Evolutionary conservation across 1,140 invertebrate species (phyloP), one percentile per base, ranked within the genome.

Genomic region (Paralvinella palmiformis): DNA sequence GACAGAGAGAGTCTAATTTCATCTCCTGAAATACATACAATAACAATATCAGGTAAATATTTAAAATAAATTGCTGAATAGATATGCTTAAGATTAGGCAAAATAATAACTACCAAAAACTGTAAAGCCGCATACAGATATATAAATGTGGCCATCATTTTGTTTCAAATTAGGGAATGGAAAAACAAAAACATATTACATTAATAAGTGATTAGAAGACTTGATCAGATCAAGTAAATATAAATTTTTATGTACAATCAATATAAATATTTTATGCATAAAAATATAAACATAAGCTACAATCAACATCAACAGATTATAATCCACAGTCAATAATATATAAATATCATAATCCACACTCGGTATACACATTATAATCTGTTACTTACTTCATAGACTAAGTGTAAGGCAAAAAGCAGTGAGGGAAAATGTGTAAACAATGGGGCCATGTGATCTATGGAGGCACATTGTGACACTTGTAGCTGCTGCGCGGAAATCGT

Each of bases 321-420:
- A n/a, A n/a, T n/a, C n/a, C n/a, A n/a, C n/a, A n/a, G n/a, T n/a
- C n/a, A n/a, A n/a, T n/a, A n/a, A n/a, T n/a, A n/a, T n/a, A n/a
- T n/a, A n/a, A n/a, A n/a, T n/a, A n/a, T n/a, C n/a, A n/a, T n/a
- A n/a, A n/a, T n/a, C n/a, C n/a, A n/a, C n/a, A n/a, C 7, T 44
- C 64, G 41, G 63, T 31, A n/a, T 32, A 35, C 27, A 69, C 36
- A 36, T n/a, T 0, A 31, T 59, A 50, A 27, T 31, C 22, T 45
- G 44, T 52, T 15, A 59, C 64, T 68, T 68, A 84, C 84, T 84
- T 96, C 93, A 77, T 95, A 96, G 0, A 94, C 81, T 13, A 96
- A 81, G 82, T 96, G 94, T 36, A 96, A 81, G 0, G 88, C 85
- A 77, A 88, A 92, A 45, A 94, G 82, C 31, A 94, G 84, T 32